phyloP scores from a whole-genome alignment of 2,113 vertebrate genomes.

The Delphinapterus leucas region DNA sequence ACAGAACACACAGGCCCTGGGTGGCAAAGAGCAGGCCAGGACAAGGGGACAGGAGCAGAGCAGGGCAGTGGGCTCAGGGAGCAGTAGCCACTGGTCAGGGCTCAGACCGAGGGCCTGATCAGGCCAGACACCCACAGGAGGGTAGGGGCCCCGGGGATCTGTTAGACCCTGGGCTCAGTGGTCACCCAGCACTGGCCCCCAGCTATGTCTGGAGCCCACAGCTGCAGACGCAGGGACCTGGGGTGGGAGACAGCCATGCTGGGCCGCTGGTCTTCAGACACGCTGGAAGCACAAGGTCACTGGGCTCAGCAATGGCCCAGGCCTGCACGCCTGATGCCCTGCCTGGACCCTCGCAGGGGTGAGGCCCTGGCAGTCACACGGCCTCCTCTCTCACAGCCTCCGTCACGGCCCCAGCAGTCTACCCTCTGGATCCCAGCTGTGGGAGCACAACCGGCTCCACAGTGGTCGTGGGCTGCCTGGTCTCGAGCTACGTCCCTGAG shows the following conservation, averaged over 20 bases:
- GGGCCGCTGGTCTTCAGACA: accelerated
- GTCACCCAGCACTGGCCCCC: background rate
- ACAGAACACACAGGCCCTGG: accelerated
- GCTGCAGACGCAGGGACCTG: too few relatives aligned
- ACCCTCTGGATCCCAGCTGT: background rate
- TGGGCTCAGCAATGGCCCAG: accelerated
- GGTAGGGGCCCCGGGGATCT: accelerated
- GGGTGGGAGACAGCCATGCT: accelerated
- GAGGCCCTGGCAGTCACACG: background rate
- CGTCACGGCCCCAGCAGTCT: slow-evolving; percentile 19
- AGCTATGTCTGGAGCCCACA: too few relatives aligned
- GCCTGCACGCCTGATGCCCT: accelerated
- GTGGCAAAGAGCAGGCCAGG: too few relatives aligned
- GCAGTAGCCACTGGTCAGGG: too few relatives aligned
- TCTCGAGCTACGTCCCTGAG: slow-evolving; percentile 52
- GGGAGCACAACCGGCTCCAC: accelerated
- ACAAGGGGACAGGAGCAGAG: too few relatives aligned
- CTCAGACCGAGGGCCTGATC: background rate
- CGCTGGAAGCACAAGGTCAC: accelerated
- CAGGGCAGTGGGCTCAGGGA: too few relatives aligned
- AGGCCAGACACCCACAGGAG: accelerated
- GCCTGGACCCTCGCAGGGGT: accelerated
- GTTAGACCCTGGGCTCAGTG: background rate
- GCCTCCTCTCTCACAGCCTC: slow-evolving; percentile 22
- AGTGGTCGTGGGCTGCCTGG: slow-evolving; percentile 53